phyloP scores from a whole-genome alignment of 35 echinoderm and acorn worm species.

The Lytechinus pictus region DNA sequence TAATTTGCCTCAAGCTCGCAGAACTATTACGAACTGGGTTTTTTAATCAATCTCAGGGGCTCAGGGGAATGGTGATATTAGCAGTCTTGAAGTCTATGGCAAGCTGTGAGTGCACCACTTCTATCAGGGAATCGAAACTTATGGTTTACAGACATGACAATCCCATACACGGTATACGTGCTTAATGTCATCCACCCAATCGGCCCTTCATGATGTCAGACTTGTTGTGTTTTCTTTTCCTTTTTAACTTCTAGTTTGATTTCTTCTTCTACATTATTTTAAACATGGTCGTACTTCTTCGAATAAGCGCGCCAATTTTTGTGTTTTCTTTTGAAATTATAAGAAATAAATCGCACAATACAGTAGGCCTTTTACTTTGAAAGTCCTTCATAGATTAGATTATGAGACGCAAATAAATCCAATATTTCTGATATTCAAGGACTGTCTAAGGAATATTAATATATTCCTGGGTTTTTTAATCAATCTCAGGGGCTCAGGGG shows the following conservation, averaged over 20 bases:
- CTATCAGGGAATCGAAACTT: background rate
- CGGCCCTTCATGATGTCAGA: background rate
- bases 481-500: constrained; percentile 13
- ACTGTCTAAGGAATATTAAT: no score
- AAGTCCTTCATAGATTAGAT: no score
- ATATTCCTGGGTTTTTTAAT: constrained; percentile 18
- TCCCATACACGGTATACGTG: no score
- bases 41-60: constrained; percentile 38
- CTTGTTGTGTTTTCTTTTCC: background rate
- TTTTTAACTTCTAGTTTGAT: background rate
- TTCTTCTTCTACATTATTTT: background rate
- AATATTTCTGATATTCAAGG: no score
- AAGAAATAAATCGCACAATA: no score
- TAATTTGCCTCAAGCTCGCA: no score
- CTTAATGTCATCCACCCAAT: no score
- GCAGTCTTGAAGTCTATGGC: background rate
- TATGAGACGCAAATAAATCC: no score
- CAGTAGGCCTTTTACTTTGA: no score
- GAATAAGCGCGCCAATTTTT: no score
- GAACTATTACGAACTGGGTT: background rate
- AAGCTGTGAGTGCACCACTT: background rate
- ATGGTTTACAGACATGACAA: background rate
- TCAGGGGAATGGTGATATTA: background rate
- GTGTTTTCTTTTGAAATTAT: no score
- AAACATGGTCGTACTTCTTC: no score